Evolutionary conservation across 2,888 invertebrate species (phyloP).

Genomic region (Xestia rhomboidea): DNA sequence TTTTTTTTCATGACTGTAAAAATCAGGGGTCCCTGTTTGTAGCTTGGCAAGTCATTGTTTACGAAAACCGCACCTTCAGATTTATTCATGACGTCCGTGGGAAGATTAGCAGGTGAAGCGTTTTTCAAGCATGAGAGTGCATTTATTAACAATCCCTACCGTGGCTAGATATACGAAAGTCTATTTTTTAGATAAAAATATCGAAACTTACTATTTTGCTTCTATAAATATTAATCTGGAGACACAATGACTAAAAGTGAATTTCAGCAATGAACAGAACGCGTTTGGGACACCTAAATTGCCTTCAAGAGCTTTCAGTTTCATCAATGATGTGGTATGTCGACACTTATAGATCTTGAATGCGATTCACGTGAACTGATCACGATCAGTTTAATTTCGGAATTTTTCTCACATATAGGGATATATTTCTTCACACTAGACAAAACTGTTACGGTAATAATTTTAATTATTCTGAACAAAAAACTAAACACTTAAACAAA

Average conservation of each 20-base stretch:
- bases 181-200: neutral
- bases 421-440: neutral
- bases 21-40: neutral
- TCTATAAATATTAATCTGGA: neutral
- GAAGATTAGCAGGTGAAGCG: constrained; percentile 20
- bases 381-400: too few relatives aligned
- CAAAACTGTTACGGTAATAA: neutral
- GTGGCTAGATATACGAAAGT: neutral
- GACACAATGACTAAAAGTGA: neutral
- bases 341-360: neutral
- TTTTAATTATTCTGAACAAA: neutral
- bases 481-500: constrained; percentile 25
- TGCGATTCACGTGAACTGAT: neutral
- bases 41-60: constrained; percentile 42
- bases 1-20: constrained; percentile 23
- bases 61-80: constrained; percentile 5
- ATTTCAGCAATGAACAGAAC: too few relatives aligned
- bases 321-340: neutral
- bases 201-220: neutral
- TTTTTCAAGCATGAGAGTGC: neutral
- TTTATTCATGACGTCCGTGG: constrained; percentile 27
- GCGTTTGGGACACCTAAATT: neutral
- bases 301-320: neutral
- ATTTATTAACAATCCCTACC: neutral
- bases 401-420: too few relatives aligned